Evolutionary conservation across 2,113 vertebrate species (phyloP), one percentile per base, ranked within the genome.

Genomic region (Larimichthys crocea): DNA sequence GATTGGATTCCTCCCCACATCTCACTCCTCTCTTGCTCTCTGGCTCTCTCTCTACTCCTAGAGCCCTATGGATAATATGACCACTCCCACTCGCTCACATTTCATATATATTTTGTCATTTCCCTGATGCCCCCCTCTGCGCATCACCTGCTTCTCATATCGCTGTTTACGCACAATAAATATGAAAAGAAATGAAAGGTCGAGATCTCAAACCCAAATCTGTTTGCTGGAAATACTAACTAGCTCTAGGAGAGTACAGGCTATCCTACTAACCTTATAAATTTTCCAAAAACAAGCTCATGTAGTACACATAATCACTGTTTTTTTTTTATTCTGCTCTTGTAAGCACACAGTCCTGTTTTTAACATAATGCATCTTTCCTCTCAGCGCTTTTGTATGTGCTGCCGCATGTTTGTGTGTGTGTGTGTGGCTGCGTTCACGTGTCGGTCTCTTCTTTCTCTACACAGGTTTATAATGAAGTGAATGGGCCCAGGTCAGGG

Each of bases 381-480:
- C 67, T 69, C n/a, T 79, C 40, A 9, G 57, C 10, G 20, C 63
- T 16, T 60, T 65, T 81, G 57, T 75, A 49, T 81, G 79, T 63
- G 65, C 82, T 48, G 31, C 44, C 59, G 22, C 19, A 46, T 71
- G 53, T 69, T 48, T 80, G 42, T 81, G 56, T 77, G 55, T 35
- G 79, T 92, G 52, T 79, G 57, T 67, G 59, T 74, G 49, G 69
- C 49, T 42, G 88, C 87, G 88, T 92, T 91, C 70, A 31, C 86
- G 89, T 93, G 83, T 95, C 93, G 93, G 93, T 88, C 93, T 93
- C 90, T 88, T 88, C 89, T 92, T 91, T 94, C 89, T 92, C 90
- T 85, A 87, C 92, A 88, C 91, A 88, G 94, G 71, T 93, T 91
- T 88, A 92, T 96, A 95, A 96, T 95, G 93, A 97, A 95, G 95